Percentiles rank a stretch among this genome's conserved stretches.
Conservation (phyloP, 2,888 invertebrate genomes). For the Terebella lapidaria region DNA sequence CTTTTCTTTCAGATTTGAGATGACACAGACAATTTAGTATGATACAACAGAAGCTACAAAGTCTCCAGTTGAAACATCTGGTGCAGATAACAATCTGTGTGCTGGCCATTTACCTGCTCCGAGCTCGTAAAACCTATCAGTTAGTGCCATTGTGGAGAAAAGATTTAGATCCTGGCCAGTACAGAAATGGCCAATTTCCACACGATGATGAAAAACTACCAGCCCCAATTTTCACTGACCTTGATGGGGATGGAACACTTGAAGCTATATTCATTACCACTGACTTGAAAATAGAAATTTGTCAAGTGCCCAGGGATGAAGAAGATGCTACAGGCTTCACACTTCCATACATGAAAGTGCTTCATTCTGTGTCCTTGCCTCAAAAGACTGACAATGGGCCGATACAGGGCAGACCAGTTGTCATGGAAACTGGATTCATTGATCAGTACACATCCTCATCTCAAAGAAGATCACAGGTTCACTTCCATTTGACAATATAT, state of each 20-base stretch:
- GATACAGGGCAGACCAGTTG: neutral
- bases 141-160: neutral
- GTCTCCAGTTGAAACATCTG: neutral
- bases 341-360: neutral
- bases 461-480: neutral
- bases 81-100: neutral
- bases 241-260: neutral
- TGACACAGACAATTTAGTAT: no score
- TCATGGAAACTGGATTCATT: neutral
- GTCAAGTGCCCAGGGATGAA: neutral
- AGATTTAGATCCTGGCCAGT: neutral
- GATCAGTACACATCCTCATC: neutral
- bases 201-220: neutral
- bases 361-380: no score
- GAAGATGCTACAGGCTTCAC: no score
- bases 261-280: neutral
- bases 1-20: no score
- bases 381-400: neutral
- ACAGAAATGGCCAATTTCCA: neutral
- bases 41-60: neutral
- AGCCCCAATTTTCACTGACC: neutral
- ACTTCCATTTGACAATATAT: no score
- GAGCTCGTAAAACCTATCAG: neutral
- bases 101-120: neutral
- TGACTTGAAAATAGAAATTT: neutral